phyloP scores from a whole-genome alignment of 2,888 invertebrate species.

The Caradrina kadenii region DNA sequence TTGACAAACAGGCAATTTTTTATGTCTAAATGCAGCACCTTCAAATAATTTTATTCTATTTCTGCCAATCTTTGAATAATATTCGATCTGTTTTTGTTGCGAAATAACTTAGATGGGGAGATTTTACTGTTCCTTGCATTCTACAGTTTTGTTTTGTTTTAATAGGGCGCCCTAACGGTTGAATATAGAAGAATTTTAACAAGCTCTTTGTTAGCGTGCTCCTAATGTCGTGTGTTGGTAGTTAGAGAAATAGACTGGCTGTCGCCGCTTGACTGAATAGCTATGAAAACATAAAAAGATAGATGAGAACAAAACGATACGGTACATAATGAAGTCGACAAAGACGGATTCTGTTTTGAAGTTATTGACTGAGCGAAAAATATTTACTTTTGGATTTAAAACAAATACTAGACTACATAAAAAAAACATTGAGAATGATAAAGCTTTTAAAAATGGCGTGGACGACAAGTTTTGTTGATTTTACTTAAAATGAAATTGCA shows the following conservation, averaged over 20 bases:
- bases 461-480: slow-evolving; percentile 8
- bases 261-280: slow-evolving; percentile 60
- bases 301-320: slow-evolving; percentile 51
- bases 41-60: slow-evolving; percentile 40
- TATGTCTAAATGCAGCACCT: slow-evolving; percentile 20
- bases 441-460: slow-evolving; percentile 16
- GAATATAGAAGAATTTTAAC: slow-evolving; percentile 85
- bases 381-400: slow-evolving; percentile 14
- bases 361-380: slow-evolving; percentile 23
- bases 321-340: slow-evolving; percentile 35
- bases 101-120: slow-evolving; percentile 45
- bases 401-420: slow-evolving; percentile 24
- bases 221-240: slow-evolving; percentile 70
- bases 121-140: slow-evolving; percentile 54
- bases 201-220: slow-evolving; percentile 83
- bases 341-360: slow-evolving; percentile 25
- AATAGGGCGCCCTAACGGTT: slow-evolving; percentile 77
- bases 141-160: slow-evolving; percentile 78
- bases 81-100: slow-evolving; percentile 42
- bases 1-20: slow-evolving; percentile 42
- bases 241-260: slow-evolving; percentile 60
- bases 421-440: slow-evolving; percentile 38
- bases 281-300: slow-evolving; percentile 52
- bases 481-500: slow-evolving; percentile 19
- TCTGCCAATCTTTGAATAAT: slow-evolving; percentile 5